Conservation (phyloP, 2,797 vertebrate genomes). For the Clarias platycephalus region DNA sequence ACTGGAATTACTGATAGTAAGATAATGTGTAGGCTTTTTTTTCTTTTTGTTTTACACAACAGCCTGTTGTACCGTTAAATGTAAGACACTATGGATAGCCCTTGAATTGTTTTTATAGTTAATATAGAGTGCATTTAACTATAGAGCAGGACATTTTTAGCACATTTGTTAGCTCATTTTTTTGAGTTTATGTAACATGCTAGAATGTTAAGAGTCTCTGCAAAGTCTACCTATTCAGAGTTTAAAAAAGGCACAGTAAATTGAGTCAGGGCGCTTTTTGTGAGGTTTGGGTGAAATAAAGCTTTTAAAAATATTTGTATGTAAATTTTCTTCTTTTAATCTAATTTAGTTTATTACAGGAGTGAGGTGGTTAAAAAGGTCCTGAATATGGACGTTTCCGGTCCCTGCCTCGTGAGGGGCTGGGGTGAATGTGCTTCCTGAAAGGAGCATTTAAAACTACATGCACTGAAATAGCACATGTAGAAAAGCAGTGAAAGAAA, state of each 20-base stretch:
- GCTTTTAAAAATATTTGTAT: conserved; percentile 42
- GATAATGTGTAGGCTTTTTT: conserved; percentile 61
- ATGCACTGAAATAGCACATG: no score
- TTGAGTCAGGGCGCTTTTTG: conserved; percentile 48
- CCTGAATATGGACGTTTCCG: no score
- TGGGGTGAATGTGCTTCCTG: no score
- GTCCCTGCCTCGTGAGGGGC: no score
- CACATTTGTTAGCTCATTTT: conserved; percentile 64
- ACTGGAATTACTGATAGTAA: conserved; percentile 66
- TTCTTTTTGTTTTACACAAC: conserved; percentile 59
- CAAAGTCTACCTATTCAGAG: conserved; percentile 57
- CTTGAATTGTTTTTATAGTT: conserved; percentile 70
- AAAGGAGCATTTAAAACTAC: no score
- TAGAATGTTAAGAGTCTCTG: conserved; percentile 52
- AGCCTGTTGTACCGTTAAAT: conserved; percentile 65
- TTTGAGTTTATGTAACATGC: conserved; percentile 56
- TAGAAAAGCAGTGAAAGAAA: no score
- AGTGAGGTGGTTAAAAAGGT: no score
- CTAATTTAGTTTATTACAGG: no score
- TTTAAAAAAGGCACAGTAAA: conserved; percentile 42
- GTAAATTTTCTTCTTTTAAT: no score
- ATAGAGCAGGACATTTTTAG: conserved; percentile 67
- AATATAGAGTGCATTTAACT: conserved; percentile 70
- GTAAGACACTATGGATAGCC: conserved; percentile 72
- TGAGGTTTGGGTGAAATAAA: conserved; percentile 55